These are phyloP conservation scores for Turritopsis rubra DNA, from an alignment of 30 jellyfish, hydroid and myxozoan genomes.

Conservation along the genomic window DNA sequence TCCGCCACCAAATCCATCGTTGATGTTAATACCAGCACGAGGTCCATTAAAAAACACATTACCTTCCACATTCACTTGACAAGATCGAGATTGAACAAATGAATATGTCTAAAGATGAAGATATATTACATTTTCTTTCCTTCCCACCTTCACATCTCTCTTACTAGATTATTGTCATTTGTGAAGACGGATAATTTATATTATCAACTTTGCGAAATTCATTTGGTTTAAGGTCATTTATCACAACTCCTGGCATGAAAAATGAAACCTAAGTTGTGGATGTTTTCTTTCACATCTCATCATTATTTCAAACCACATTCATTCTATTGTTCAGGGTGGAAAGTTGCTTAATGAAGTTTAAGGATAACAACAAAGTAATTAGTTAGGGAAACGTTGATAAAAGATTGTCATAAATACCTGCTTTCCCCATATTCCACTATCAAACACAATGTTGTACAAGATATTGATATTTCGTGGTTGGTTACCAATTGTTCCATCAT, in stretches of 20 bases:
- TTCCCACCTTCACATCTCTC: background rate
- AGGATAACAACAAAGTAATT: too few relatives aligned
- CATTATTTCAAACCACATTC: too few relatives aligned
- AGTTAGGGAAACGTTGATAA: too few relatives aligned
- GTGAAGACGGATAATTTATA: too few relatives aligned
- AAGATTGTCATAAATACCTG: too few relatives aligned
- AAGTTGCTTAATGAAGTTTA: too few relatives aligned
- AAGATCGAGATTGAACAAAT: conserved; percentile 66
- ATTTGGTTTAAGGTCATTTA: too few relatives aligned
- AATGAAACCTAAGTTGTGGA: too few relatives aligned
- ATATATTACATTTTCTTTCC: background rate
- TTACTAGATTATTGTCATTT: background rate
- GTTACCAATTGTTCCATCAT: conserved; percentile 76
- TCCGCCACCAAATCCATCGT: conserved; percentile 99
- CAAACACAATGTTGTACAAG: conserved; percentile 50
- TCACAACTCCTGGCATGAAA: too few relatives aligned
- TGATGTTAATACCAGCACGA: conserved; percentile 80
- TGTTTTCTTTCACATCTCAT: too few relatives aligned
- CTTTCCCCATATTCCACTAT: conserved; percentile 97
- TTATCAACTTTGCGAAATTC: too few relatives aligned
- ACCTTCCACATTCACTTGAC: conserved; percentile 69
- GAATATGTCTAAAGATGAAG: conserved; percentile 62
- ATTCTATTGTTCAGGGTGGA: too few relatives aligned
- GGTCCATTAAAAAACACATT: conserved; percentile 95
- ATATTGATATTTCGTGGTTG: conserved; percentile 80